Base-by-base conservation (phyloP, 2,888 invertebrate species). In the Macaria notata region DNA sequence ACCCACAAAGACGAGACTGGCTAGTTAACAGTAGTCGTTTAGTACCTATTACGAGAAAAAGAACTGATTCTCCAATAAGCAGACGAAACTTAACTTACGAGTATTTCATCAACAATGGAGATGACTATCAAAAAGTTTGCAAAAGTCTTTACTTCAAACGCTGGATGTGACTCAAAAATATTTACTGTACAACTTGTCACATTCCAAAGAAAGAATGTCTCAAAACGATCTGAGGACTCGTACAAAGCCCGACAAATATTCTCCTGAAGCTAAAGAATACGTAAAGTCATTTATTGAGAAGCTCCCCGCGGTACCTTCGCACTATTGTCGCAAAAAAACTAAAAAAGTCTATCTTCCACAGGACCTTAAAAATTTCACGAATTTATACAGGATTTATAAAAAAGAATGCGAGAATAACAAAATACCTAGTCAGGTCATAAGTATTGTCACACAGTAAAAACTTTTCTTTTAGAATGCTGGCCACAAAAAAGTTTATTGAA, bases 131-230 rank as follows among this genome's bases (percentile, higher is more conserved):
- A 56, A 49, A 9, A 49, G 51, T 56, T 43, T 56, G 56, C 56
- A 56, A 51, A 50, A 55, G 49, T 59, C 55, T 44, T 48, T 59
- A 31, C 38, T 54, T 43, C 48, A 55, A 38, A 59, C 59, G 51
- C 55, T 59, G 49, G 51, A 55, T 51, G 46, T 59, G 9, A 55
- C 54, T 41, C 59, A 59, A 55, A 55, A 54, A 38, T 51, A 48
- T 48, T 31, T 59, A 19, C 39, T 55, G 46, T 55, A 59, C 45
- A 57, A 52, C 52, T 31, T 52, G 42, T 45, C 43, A 36, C 52
- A 52, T 48, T 19, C 52, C 38, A 36, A 52, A n/a, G 46, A 57
- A 48, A 43, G 49, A 50, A 56, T 56, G 56, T 49, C 49, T 46
- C 39, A 41, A 38, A 41, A 39, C 31, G 56, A 56, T 50, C 49